A percentile compares a stretch with the other conserved stretches of the same genome.
These are phyloP conservation scores for Cotesia congregata DNA, from an alignment of 2,888 invertebrate genomes.

Conservation along the genomic window DNA sequence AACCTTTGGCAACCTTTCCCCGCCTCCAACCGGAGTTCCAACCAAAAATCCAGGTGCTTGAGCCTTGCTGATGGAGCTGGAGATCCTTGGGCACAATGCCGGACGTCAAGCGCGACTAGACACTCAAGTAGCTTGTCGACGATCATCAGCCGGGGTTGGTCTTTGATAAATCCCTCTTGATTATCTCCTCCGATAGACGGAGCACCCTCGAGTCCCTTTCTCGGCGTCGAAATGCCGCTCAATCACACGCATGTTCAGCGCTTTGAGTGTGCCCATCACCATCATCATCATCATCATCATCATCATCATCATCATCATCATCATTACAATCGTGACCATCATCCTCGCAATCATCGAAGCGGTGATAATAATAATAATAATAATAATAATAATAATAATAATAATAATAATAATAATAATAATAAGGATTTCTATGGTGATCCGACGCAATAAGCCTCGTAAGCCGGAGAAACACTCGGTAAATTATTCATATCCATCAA, in stretches of 20 bases:
- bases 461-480: background rate
- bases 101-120: slow-evolving; percentile 4
- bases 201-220: slow-evolving; percentile 30
- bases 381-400: background rate
- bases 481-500: background rate
- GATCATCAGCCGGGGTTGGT: slow-evolving; percentile 21
- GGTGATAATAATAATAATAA: background rate
- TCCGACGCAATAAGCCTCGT: background rate
- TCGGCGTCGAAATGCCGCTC: slow-evolving; percentile 29
- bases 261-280: background rate
- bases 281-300: background rate
- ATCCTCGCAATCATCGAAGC: background rate
- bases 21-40: background rate
- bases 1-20: too few relatives aligned
- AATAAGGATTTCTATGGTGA: background rate
- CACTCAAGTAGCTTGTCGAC: slow-evolving; percentile 5
- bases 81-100: background rate
- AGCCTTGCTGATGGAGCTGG: background rate
- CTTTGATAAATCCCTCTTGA: slow-evolving; percentile 37
- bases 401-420: background rate
- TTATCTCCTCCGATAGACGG: slow-evolving; percentile 17
- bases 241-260: slow-evolving; percentile 20
- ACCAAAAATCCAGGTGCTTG: background rate
- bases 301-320: background rate
- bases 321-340: background rate